These are phyloP conservation scores for Magallana nippona DNA, from an alignment of 2,888 invertebrate genomes.

Conservation along the genomic window DNA sequence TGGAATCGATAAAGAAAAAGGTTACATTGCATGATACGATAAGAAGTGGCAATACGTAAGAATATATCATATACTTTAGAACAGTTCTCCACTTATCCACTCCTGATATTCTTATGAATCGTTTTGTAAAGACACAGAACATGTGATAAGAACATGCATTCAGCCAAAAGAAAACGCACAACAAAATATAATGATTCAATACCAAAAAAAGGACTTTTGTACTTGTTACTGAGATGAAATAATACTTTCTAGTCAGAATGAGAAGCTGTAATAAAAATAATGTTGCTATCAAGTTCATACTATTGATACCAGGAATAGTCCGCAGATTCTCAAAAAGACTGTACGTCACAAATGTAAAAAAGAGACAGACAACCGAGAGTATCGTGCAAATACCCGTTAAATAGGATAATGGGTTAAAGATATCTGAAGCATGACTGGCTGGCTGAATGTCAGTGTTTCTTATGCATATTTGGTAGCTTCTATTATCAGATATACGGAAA, in stretches of 20 bases:
- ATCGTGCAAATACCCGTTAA: slow-evolving; percentile 45
- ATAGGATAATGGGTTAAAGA: neutral
- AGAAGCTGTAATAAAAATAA: slow-evolving; percentile 59
- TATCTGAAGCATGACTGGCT: neutral
- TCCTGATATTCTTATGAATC: neutral
- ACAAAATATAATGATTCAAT: slow-evolving; percentile 60
- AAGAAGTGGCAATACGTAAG: slow-evolving; percentile 42
- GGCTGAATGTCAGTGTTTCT: neutral
- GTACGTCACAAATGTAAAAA: slow-evolving; percentile 58
- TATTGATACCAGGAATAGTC: slow-evolving; percentile 61
- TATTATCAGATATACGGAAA: neutral
- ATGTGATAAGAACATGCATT: slow-evolving; percentile 61
- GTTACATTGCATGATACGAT: slow-evolving; percentile 45
- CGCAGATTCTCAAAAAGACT: slow-evolving; percentile 53
- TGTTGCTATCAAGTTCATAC: slow-evolving; percentile 58
- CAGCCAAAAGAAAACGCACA: slow-evolving; percentile 61
- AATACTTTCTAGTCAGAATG: slow-evolving; percentile 53
- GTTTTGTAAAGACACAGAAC: slow-evolving; percentile 54
- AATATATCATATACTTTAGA: slow-evolving; percentile 11
- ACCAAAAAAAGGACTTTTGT: slow-evolving; percentile 51
- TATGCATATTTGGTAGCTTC: neutral
- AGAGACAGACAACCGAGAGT: slow-evolving; percentile 56
- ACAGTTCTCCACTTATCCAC: neutral
- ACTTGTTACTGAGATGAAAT: neutral
- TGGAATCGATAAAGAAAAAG: slow-evolving; percentile 37